Evolutionary conservation across 1,140 invertebrate genomes (phyloP), one percentile per base, ranked within the genome.

Genomic region (Prorops nasuta): DNA sequence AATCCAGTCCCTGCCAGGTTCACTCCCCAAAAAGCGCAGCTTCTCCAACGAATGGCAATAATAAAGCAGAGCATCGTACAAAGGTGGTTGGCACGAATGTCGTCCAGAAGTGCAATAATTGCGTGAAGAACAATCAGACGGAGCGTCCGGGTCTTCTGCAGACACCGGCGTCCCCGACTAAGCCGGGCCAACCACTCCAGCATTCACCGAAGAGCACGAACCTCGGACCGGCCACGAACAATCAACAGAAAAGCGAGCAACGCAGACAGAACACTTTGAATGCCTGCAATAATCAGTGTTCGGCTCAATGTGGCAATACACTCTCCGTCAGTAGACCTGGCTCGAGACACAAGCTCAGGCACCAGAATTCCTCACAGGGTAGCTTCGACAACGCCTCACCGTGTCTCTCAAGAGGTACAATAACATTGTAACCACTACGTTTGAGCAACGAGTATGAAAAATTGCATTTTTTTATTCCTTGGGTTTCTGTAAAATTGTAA

Each of bases 301-400:
- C 74, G 51, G 71, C 72, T 18, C 76, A 81, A 34, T 81, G 80
- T 51, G 69, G 76, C 9, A 74, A 75, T 49, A 80, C 69, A 3
- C 62, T 81, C 37, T 77, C 72, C 3, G 78, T 81, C 2, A 68
- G 61, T 55, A 69, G 74, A 40, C 66, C 71, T 2, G 75, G 69
- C 16, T 71, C 71, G 9, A 69, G 78, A 14, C 74, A 79, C 49
- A 82, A 83, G 55, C 53, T 84, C 2, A 79, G 79, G 40, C 81
- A 84, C 55, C 81, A 85, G 63, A 83, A 84, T 52, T 85, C 82
- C 15, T 84, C 81, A 2, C 82, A 84, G 58, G 81, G 81, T 17
- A 84, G 83, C 56, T 78, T 81, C 43, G 83, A 84, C 58, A 81
- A 81, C 48, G 79, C 77, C 34, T 83, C 82, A 7, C 82, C 84